A percentile compares a stretch with the other conserved stretches of the same genome.
phyloP scores from a whole-genome alignment of 2,797 vertebrate genomes.

The Periparus ater region DNA sequence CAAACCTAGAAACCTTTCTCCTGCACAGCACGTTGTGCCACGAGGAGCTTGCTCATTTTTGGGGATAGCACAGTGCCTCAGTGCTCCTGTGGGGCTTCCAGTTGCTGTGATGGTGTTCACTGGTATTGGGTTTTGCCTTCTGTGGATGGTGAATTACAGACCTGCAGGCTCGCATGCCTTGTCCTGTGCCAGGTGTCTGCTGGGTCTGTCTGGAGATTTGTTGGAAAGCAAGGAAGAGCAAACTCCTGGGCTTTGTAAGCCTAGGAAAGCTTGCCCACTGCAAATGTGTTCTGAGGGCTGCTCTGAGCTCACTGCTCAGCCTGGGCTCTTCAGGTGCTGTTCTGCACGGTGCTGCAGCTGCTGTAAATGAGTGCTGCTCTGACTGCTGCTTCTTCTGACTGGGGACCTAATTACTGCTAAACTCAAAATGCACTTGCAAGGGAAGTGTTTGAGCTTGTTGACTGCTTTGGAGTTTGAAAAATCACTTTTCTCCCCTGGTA shows the following conservation, averaged over 20 bases:
- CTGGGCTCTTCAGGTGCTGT: not conserved
- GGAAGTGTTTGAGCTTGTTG: not conserved
- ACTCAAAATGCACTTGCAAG: not conserved
- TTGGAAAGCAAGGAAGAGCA: not conserved
- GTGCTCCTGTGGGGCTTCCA: no score
- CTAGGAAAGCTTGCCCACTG: not conserved
- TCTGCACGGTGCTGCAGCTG: not conserved
- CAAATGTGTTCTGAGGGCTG: not conserved
- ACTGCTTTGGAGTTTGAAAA: not conserved
- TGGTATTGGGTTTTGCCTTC: accelerated
- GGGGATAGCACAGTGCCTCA: not conserved
- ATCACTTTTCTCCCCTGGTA: not conserved
- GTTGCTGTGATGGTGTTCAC: accelerated
- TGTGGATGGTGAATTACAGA: accelerated
- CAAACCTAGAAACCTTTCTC: not conserved
- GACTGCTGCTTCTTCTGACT: not conserved
- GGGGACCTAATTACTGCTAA: not conserved
- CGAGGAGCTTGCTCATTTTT: accelerated
- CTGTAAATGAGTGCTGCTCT: not conserved
- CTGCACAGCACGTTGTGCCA: not conserved
- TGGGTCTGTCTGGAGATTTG: not conserved
- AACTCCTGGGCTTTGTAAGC: no score
- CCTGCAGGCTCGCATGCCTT: accelerated
- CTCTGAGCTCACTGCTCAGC: not conserved
- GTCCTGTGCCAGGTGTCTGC: not conserved